Evolutionary conservation across 2,888 invertebrate genomes (phyloP), one percentile per base, ranked within the genome.

Genomic region (Lycaena phlaeas): DNA sequence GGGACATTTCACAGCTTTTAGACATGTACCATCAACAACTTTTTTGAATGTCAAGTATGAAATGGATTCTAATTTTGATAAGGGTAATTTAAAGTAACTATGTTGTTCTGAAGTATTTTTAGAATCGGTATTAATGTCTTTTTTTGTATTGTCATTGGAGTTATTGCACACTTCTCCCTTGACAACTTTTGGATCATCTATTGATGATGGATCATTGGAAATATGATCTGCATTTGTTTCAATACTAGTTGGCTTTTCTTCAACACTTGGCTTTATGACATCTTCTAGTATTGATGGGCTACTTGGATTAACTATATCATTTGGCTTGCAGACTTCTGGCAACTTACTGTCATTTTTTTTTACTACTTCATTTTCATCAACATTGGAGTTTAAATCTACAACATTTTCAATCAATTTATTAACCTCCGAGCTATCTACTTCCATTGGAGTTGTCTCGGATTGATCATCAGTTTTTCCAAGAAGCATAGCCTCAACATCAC

Each of bases 401-500:
- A 68, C 68, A 51, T 69, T 66, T 46, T 61, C 64, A 28, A 67
- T 64, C 42, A 68, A 53, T 45, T 64, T 59, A 38, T 54, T 59
- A 41, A 68, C 63, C 44, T 60, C 64, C 22, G 63, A 36, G 39
- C 49, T 68, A 31, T 75, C 77, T 42, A 73, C 67, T 14, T 76
- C 74, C 71, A 77, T 73, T 0, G 64, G 50, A 17, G 54, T 53
- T 5, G 61, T 31, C 45, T 58, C 59, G 17, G 54, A 44, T 49
- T 64, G 62, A 41, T 46, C 51, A 9, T 52, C 41, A 48, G 64
- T 17, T 38, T 79, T 76, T 7, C 79, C 82, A 25, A 81, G 61
- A 9, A 84, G 67, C 70, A 82, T 84, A 4, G 82, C 79, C 61
- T 84, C 84, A 6, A 82, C 81, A 68, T 84, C 84, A 53, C 65